Evolutionary conservation across 2,113 vertebrate genomes (phyloP), one percentile per base, ranked within the genome.

Genomic region (Nettapus auritus): DNA sequence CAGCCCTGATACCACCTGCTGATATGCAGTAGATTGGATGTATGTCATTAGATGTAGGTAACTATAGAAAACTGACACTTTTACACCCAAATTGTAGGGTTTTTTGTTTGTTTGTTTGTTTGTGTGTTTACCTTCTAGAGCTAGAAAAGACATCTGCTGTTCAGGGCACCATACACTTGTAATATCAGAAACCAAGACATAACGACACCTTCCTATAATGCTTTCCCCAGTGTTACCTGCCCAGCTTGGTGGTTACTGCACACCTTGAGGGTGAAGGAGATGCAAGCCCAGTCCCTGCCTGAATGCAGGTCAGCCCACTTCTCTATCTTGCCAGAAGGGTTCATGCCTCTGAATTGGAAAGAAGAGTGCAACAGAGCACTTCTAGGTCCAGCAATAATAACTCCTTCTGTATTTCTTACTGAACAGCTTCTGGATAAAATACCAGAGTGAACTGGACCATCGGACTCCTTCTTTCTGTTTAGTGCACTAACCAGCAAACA

Each of bases 321-420:
- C n/a, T 85, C 28, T 11, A 1, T 38, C 67, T 85, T 89, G 34
- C 48, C 74, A 77, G 63, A 29, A 69, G 46, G 31, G 33, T 1
- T 36, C 11, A 22, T 5, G 0, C 1, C 33, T 5, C 21, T 34
- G 33, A 0, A 0, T 17, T 31, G 46, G 50, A 81, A 80, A 8
- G 5, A 34, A 75, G 25, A 50, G 14, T n/a, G 6, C 9, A 63
- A 55, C 22, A 70, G 59, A 18, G 1, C 19, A 42, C 19, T 59
- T 67, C 14, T 55, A 57, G 6, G 46, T 42, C 36, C 26, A 53
- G 34, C 13, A 53, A 53, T 10, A 53, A 15, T 38, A 36, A 36
- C 18, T 70, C 17, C 34, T 52, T 52, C 25, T 21, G 68, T 31
- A 38, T 53, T 53, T 71, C 28, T 53, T 14, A 52, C 48, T 38